These are phyloP conservation scores for Melikaiella ostensackeni DNA, from an alignment of 2,888 invertebrate species.

Conservation along the genomic window DNA sequence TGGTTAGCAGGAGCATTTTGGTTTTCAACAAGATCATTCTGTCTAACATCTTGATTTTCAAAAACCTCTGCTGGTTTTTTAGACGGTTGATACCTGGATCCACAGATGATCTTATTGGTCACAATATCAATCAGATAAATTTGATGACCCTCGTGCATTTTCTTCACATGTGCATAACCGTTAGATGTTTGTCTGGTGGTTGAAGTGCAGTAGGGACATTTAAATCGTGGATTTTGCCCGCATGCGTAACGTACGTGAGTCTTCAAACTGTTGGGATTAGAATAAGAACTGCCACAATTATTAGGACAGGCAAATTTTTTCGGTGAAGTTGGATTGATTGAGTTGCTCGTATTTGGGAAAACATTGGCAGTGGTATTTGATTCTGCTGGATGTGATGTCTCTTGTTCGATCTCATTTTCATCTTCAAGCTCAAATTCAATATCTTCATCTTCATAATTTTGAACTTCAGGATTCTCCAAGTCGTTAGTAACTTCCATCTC, in stretches of 20 bases:
- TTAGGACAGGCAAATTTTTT: slow-evolving; percentile 55
- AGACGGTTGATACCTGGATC: neutral
- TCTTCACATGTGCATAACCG: slow-evolving; percentile 69
- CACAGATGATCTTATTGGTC: slow-evolving; percentile 8
- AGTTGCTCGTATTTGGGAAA: neutral
- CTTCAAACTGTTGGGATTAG: slow-evolving; percentile 71
- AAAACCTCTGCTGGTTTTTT: neutral
- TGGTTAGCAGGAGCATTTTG: neutral
- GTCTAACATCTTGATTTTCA: neutral
- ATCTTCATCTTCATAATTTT: neutral
- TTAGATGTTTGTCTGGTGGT: slow-evolving; percentile 71
- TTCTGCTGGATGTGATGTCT: neutral
- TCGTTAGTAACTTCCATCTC: neutral
- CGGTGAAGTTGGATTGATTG: neutral
- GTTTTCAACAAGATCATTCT: neutral
- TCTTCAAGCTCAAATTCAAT: neutral
- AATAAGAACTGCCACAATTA: slow-evolving; percentile 63
- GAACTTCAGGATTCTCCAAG: neutral
- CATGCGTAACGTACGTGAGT: slow-evolving; percentile 70
- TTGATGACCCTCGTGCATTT: slow-evolving; percentile 62
- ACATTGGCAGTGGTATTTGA: neutral
- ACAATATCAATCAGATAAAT: slow-evolving; percentile 57
- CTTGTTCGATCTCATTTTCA: neutral
- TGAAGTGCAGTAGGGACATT: slow-evolving; percentile 71
- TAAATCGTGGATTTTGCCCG: slow-evolving; percentile 66